Evolutionary conservation across 2,113 vertebrate genomes (phyloP), one percentile per base, ranked within the genome.

Genomic region (Setophaga kirtlandii): DNA sequence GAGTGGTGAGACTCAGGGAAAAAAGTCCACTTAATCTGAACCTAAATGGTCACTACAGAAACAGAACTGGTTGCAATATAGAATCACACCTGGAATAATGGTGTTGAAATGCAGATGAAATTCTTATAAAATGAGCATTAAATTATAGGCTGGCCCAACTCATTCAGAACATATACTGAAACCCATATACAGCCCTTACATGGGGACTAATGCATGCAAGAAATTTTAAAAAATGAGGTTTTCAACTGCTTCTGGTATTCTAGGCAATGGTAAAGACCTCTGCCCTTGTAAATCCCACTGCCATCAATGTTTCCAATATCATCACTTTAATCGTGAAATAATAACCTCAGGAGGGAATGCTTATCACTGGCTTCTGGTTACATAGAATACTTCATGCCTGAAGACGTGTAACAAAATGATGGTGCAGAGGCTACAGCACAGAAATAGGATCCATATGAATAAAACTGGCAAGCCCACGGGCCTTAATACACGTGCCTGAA

Each of bases 281-380:
- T 87, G 90, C 68, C 80, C 91, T 89, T 94, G 52, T 19, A 92
- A 96, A 96, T 95, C 42, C 69, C 79, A 65, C 84, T 95, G 71
- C 37, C 85, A 91, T 87, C 19, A 10, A 85, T 55, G 73, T 92
- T 97, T 96, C 88, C 92, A 90, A 58, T 83, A 85, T 68, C 81
- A 94, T 95, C 65, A 27, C 78, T 95, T 94, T 94, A 97, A 97
- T 92, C 96, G 96, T 76, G 64, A 65, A 95, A 91, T 79, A 96
- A 92, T 95, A 93, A 91, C 75, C 89, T 97, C 89, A 93, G 93
- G 90, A 90, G 78, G 47, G 62, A 96, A 91, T 68, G 67, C 90
- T 93, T 95, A 90, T 95, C 85, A 81, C 77, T 89, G 49, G 55
- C 68, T 97, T 95, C 86, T 93, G 88, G 75, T 86, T 77, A 92